Evolutionary conservation across 92 coral and sea anemone genomes (phyloP), one percentile per base, ranked within the genome.

Genomic region (Palythoa caribaeorum): DNA sequence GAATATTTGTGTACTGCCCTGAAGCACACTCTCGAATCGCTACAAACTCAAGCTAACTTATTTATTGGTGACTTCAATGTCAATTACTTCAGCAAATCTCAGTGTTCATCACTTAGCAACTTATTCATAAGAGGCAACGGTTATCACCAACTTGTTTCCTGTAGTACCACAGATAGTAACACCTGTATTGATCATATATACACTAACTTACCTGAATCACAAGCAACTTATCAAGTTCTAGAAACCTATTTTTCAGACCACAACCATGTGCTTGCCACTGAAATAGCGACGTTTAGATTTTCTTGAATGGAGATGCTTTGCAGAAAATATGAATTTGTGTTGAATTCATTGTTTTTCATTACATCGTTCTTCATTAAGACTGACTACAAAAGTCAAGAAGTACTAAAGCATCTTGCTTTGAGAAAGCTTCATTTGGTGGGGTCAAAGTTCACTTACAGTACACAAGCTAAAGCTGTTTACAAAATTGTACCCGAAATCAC

Each of bases 101-200:
- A 55, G 62, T 55, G 62, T 55, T 63, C 88, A 63, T 69, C 94
- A 79, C 88, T 90, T 54, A 78, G 89, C 78, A 93, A 93, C 87
- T 76, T 92, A 66, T 91, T 94, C 87, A 86, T 94, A 38, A 94
- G 94, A 88, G 94, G 91, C 89, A 75, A 89, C 89, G 79, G 87
- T 84, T 93, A 91, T 78, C 89, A 84, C 89, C 94, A 93, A 86
- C 85, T 88, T 77, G 89, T 91, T 78, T 85, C 89, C 54, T 54
- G 87, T 83, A 71, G 66, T 88, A 93, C 95, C 71, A 93, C 95
- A 47, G 92, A 88, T 40, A 40, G 47, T 40, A 40, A 40, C 47
- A 40, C 47, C 47, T 40, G 47, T 40, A 40, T 40, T 40, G 93
- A 93, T 84, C 93, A 93, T 85, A 91, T 93, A 74, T 89, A 86